Percentiles rank a stretch among this genome's conserved stretches.
phyloP scores from a whole-genome alignment of 1,140 invertebrate genomes.

The Nilaparvata lugens region DNA sequence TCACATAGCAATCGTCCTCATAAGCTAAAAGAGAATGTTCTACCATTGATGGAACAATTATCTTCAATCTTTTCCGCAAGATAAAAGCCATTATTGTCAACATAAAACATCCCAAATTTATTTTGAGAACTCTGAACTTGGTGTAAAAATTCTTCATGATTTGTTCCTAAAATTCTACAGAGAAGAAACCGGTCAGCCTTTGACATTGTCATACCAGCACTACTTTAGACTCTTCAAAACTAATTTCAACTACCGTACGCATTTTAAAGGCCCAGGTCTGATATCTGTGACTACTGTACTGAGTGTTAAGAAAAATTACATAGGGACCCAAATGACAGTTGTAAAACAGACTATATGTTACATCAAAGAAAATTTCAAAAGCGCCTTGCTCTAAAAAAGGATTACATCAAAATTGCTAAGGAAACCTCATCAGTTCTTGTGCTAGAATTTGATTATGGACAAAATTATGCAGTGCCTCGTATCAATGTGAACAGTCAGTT shows the following conservation, averaged over 20 bases:
- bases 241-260: slow-evolving; percentile 1
- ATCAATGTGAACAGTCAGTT: slow-evolving; percentile 15
- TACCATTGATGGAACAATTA: too few relatives aligned
- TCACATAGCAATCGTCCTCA: too few relatives aligned
- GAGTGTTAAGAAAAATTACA: slow-evolving; percentile 13
- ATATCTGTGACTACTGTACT: slow-evolving; percentile 16
- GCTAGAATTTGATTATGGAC: slow-evolving; percentile 19
- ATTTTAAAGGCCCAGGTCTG: slow-evolving; percentile 8
- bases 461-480: slow-evolving; percentile 16
- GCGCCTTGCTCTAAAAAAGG: slow-evolving; percentile 5
- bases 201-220: not conserved
- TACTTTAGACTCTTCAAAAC: slow-evolving; percentile 11
- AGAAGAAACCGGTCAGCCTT: not conserved
- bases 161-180: slow-evolving; percentile 7
- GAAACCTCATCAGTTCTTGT: not conserved
- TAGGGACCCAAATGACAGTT: slow-evolving; percentile 13
- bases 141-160: not conserved
- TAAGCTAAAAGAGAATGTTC: too few relatives aligned
- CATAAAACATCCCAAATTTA: too few relatives aligned
- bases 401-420: slow-evolving; percentile 7
- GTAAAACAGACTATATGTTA: slow-evolving; percentile 7
- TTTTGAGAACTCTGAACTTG: too few relatives aligned
- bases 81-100: too few relatives aligned
- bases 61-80: too few relatives aligned
- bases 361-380: slow-evolving; percentile 11